Conservation (phyloP, 2,888 invertebrate species). For the Diplolepis rosae region DNA sequence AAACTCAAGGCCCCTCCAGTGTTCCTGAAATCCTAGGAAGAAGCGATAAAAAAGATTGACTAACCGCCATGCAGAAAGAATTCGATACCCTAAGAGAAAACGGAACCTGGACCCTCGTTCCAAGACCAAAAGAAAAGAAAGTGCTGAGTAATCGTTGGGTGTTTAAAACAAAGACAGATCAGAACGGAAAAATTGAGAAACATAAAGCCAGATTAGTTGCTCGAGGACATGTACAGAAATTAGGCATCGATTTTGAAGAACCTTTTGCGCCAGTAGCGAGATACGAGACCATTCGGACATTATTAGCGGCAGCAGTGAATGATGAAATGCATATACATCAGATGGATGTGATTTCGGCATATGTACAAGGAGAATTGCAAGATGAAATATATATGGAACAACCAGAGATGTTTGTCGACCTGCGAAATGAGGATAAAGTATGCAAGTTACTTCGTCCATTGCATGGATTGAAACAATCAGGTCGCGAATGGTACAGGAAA, state of each 20-base stretch:
- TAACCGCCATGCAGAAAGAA: conserved; percentile 43
- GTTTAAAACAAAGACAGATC: conserved; percentile 43
- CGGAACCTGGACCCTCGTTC: conserved; percentile 46
- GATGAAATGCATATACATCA: conserved; percentile 52
- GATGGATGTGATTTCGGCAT: conserved; percentile 49
- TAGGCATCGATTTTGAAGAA: conserved; percentile 49
- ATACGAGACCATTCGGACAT: conserved; percentile 48
- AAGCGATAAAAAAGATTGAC: background rate
- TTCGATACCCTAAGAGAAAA: conserved; percentile 46
- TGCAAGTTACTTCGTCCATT: conserved; percentile 46
- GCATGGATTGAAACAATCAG: conserved; percentile 48
- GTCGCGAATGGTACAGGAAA: conserved; percentile 41
- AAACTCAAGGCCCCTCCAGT: conserved; percentile 28
- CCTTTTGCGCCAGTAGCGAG: conserved; percentile 51
- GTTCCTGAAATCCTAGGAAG: conserved; percentile 30
- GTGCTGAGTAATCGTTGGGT: conserved; percentile 46
- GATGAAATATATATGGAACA: conserved; percentile 47
- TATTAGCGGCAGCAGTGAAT: conserved; percentile 45
- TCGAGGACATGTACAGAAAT: conserved; percentile 44
- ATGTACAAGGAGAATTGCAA: conserved; percentile 45
- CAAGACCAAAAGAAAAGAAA: conserved; percentile 36
- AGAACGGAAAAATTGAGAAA: conserved; percentile 39
- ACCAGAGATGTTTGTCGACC: conserved; percentile 42
- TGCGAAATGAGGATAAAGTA: conserved; percentile 41
- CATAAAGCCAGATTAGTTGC: conserved; percentile 53